phyloP scores from a whole-genome alignment of 2,113 vertebrate species.

The Lycaon pictus region DNA sequence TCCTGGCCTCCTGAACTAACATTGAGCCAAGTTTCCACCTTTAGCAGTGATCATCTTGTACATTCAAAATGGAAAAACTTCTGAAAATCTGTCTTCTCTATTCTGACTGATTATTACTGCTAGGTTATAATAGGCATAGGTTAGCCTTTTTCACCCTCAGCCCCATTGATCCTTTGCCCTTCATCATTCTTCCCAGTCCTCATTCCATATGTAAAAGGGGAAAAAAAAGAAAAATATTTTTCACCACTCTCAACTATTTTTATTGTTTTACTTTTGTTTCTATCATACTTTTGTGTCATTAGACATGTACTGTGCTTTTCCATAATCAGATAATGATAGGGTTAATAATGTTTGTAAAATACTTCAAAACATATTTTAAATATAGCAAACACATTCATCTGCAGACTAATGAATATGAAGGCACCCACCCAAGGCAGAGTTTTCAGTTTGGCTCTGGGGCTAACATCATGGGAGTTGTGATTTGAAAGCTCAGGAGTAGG shows the following conservation, averaged over 20 bases:
- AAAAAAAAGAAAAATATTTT: neutral
- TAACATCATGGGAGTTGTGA: neutral
- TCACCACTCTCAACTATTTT: neutral
- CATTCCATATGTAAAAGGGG: neutral
- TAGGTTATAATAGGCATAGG: neutral
- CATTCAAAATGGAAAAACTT: neutral
- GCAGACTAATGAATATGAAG: neutral
- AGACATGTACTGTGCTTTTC: neutral
- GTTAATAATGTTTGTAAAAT: constrained; percentile 35
- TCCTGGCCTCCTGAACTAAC: neutral
- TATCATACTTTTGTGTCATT: neutral
- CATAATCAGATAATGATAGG: neutral
- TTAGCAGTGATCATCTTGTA: neutral
- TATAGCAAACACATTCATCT: neutral
- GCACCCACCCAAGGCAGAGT: neutral
- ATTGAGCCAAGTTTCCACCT: neutral
- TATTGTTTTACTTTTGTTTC: neutral
- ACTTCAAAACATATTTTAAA: neutral
- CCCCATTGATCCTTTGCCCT: neutral
- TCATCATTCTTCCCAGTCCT: neutral
- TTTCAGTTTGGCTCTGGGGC: neutral
- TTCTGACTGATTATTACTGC: neutral
- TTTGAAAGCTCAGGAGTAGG: neutral
- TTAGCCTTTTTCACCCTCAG: neutral
- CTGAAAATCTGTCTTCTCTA: neutral